Evolutionary conservation across 2,797 vertebrate genomes (phyloP), one percentile per base, ranked within the genome.

Genomic region (Adrianichthys oophorus): DNA sequence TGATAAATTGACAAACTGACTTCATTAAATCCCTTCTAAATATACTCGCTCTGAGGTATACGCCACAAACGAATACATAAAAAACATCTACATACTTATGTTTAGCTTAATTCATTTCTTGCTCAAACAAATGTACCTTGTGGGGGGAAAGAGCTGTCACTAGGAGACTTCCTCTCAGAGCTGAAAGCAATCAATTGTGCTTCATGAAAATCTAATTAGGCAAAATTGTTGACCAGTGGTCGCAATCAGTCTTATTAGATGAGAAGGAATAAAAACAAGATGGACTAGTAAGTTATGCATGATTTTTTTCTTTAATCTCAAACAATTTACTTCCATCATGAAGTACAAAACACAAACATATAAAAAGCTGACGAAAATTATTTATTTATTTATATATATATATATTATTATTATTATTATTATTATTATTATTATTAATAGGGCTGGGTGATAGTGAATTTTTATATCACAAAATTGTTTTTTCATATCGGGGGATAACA

Each of bases 181-280:
- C 69, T 74, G 72, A 80, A 80, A 78, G 70, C 54, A 44, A 52
- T 42, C 59, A 68, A 21, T 78, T 77, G 69, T 79, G 68, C 55
- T 41, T 62, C 21, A 59, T 15, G 68, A 29, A 79, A 85, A 91
- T 87, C 71, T 76, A 88, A 89, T 89, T 64, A 83, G 13, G 14
- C 44, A 71, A 82, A 79, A 85, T 84, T 76, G 79, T 78, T 75
- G 65, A 66, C 55, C 40, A 21, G 54, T 49, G 52, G 45, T 76
- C 67, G 32, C 37, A 61, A 80, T 89, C 78, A 85, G 74, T 75
- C 52, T 77, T 55, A 73, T 86, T 72, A 74, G 68, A 51, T 24
- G 0, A 41, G 5, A 1, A 13, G 66, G 41, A 15, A 52, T 65
- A 68, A 80, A 83, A 84, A 85, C 76, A 82, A 78, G 47, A 59